Evolutionary conservation across 1,140 invertebrate genomes (phyloP), one percentile per base, ranked within the genome.

Genomic region (Melanaphis sacchari): DNA sequence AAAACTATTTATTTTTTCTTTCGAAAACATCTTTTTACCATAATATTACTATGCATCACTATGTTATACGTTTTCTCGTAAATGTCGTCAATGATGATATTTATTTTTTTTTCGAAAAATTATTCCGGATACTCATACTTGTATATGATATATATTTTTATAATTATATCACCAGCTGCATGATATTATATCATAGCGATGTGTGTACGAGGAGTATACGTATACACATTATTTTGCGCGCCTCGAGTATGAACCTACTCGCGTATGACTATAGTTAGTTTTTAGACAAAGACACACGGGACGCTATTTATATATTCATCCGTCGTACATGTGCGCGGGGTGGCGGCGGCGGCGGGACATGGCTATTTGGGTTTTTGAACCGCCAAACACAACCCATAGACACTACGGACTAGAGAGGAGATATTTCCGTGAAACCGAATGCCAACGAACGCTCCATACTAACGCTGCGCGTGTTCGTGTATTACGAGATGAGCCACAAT

Each of bases 391-490:
- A 66, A 31, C 46, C 85, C 85, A 38, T 54, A 38, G n/a, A 24
- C 43, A 26, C 22, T 43, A 52, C 8, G 8, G n/a, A 38, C 46
- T 43, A 52, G 31, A n/a, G 89, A 59, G 54, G 87, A 90, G 89
- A 90, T 59, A 90, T 90, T 90, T 90, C 89, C 89, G 89, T 90
- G 89, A 89, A 89, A 89, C 88, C 88, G 88, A 90, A 90, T n/a
- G 89, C 89, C 89, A 66, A 90, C 87, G 54, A 76, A 76, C 59
- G 59, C 59, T 76, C 59, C 31, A n/a, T n/a, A 76, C 87, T n/a
- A 22, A 54, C 88, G 49, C 21, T 38, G 21, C 52, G 38, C 52
- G 89, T 49, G 87, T 38, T n/a, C 88, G 88, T 43, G 88, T 40
- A 38, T 5, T 38, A 24, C 88, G 36, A 88, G 85, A 88, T n/a